Conservation (phyloP, 2,113 vertebrate species). For the Brevimyrus niger region DNA sequence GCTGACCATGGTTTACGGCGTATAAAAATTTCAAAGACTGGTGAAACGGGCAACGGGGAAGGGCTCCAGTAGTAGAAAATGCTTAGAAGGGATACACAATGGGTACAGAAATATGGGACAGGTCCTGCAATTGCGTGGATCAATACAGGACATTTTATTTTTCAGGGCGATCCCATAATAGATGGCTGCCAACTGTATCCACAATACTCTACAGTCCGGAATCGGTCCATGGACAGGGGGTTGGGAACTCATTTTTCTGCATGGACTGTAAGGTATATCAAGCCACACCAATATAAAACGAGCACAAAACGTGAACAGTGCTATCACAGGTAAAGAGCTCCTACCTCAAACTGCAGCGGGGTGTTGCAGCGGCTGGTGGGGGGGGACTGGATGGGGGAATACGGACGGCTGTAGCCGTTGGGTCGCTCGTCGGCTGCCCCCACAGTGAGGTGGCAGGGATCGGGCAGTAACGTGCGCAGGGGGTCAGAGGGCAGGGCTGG, state of each 20-base stretch:
- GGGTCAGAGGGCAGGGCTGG: conserved; percentile 64
- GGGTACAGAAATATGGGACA: neutral
- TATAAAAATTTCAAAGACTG: neutral
- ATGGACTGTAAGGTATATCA: neutral
- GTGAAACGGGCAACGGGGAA: neutral
- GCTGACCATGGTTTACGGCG: neutral
- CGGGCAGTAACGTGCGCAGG: conserved; percentile 63
- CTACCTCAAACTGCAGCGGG: conserved; percentile 94
- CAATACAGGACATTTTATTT: neutral
- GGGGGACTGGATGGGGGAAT: conserved; percentile 82
- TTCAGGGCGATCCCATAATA: neutral
- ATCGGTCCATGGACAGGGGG: neutral
- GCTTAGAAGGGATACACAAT: neutral
- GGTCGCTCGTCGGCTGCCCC: conserved; percentile 65
- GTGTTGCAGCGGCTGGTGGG: conserved; percentile 95
- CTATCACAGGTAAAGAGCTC: neutral
- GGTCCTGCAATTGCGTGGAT: neutral
- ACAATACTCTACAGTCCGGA: neutral
- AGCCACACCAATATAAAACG: neutral
- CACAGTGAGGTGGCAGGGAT: conserved; percentile 62
- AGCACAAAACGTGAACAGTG: neutral
- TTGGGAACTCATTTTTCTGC: neutral
- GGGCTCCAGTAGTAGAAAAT: neutral
- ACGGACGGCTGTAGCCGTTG: conserved; percentile 68
- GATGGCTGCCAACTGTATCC: neutral